Evolutionary conservation across 2,113 vertebrate genomes (phyloP), one percentile per base, ranked within the genome.

Genomic region (Ranitomeya variabilis): DNA sequence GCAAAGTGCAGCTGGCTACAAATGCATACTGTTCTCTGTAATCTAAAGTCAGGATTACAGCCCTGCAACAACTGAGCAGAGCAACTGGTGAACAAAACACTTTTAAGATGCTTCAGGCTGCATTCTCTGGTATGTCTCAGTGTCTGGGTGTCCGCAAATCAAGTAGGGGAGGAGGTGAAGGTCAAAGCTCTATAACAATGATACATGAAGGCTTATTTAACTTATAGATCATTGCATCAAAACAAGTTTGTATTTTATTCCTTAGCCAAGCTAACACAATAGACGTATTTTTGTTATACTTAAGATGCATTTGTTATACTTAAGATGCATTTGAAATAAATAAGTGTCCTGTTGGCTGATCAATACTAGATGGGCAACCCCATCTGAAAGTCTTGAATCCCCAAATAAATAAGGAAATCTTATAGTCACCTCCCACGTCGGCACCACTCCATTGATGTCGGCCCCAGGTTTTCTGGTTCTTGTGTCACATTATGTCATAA

Each of bases 1-100:
- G 23, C 15, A 18, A 16, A 81, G 79, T 81, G 55, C 54, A 80
- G 78, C 78, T 80, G 79, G 79, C 57, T 81, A 60, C 57, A 60
- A 26, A 55, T 13, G 54, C 8, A 26, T 60, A 15, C 79, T 60
- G 21, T 37, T 10, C 15, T 3, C 79, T 37, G 54, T 59, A 57
- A 57, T 26, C 14, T 81, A 54, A 59, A 31, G 26, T 79, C 51
- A 52, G 51, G 54, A 54, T 19, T 78, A 55, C 7, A 79, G 9
- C n/a, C 45, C 52, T n/a, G 23, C 59, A 60, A 81, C 78, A 57
- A 80, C 78, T 26, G 55, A 60, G 7, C 7, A 18, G 19, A 79
- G 57, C 55, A 80, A 81, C 79, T 31, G 79, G 1, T 60, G 55
- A 14, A 31, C 54, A 59, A 57, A 31, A 16, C n/a, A 59, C 78